Conservation (phyloP, 1,140 invertebrate species). For the Lepidurus couesii region DNA sequence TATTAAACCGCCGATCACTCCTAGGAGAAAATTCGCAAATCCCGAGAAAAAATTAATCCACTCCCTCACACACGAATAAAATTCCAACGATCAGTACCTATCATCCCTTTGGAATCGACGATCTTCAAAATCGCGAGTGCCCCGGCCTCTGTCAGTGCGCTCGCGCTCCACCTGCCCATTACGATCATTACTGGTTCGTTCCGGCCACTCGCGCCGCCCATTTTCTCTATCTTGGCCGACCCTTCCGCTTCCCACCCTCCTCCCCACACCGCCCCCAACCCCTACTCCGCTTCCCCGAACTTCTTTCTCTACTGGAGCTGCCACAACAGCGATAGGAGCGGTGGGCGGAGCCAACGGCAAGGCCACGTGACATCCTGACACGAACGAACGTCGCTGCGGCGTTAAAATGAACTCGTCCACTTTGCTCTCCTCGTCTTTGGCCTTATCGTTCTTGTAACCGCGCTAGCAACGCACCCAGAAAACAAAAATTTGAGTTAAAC, state of each 20-base stretch:
- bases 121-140: neutral
- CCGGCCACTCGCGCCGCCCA: slow-evolving; percentile 25
- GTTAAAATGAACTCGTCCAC: slow-evolving; percentile 28
- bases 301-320: slow-evolving; percentile 26
- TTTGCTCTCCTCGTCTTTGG: neutral
- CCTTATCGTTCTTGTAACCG: slow-evolving; percentile 16
- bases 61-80: neutral
- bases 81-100: neutral
- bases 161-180: neutral
- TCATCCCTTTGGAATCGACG: slow-evolving; percentile 20
- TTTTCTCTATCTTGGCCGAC: slow-evolving; percentile 22
- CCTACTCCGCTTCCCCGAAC: neutral
- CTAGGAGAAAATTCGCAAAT: neutral
- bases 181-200: neutral
- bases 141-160: neutral
- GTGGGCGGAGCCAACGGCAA: slow-evolving; percentile 47
- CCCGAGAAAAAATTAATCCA: neutral
- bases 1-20: slow-evolving; percentile 34
- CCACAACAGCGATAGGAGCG: slow-evolving; percentile 31
- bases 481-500: slow-evolving; percentile 39
- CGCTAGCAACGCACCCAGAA: slow-evolving; percentile 37
- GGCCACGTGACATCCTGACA: slow-evolving; percentile 63
- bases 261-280: neutral
- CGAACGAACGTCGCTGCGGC: slow-evolving; percentile 74
- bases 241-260: slow-evolving; percentile 30